Conservation (phyloP, 2,888 invertebrate genomes). For the Stictocephala bisonia region DNA sequence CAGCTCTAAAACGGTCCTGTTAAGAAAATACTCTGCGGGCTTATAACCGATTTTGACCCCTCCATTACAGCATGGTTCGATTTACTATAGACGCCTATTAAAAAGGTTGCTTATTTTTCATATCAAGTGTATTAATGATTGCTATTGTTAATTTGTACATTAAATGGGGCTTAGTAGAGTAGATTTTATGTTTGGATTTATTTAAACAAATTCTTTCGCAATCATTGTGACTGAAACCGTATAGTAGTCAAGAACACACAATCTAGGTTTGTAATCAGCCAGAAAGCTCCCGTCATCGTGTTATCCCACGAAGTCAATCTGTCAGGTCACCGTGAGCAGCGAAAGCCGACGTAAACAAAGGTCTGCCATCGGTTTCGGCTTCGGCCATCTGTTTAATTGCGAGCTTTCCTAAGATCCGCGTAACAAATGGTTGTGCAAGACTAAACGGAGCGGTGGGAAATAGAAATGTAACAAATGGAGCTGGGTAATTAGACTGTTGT, state of each 20-base stretch:
- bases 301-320: slow-evolving; percentile 3
- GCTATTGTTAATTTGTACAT: no score
- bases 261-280: slow-evolving; percentile 5
- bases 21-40: no score
- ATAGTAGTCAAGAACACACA: not conserved
- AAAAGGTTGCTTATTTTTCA: no score
- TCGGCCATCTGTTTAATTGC: slow-evolving; percentile 37
- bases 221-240: no score
- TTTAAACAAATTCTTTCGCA: no score
- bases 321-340: slow-evolving; percentile 27
- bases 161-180: no score
- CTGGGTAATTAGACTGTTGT: slow-evolving; percentile 40
- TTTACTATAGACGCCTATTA: no score
- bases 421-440: slow-evolving; percentile 37
- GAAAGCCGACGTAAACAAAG: slow-evolving; percentile 24
- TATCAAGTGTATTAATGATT: no score
- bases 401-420: slow-evolving; percentile 32
- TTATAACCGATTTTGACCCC: no score
- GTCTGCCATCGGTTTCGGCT: not conserved
- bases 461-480: slow-evolving; percentile 45
- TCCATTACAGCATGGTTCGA: no score
- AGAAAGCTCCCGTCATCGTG: not conserved
- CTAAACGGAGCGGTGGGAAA: slow-evolving; percentile 29
- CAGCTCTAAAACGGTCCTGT: no score
- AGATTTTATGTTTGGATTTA: no score